Percentiles rank a stretch among this genome's conserved stretches.
Conservation (phyloP, 2,797 vertebrate genomes). For the Sebastes oblongus region DNA sequence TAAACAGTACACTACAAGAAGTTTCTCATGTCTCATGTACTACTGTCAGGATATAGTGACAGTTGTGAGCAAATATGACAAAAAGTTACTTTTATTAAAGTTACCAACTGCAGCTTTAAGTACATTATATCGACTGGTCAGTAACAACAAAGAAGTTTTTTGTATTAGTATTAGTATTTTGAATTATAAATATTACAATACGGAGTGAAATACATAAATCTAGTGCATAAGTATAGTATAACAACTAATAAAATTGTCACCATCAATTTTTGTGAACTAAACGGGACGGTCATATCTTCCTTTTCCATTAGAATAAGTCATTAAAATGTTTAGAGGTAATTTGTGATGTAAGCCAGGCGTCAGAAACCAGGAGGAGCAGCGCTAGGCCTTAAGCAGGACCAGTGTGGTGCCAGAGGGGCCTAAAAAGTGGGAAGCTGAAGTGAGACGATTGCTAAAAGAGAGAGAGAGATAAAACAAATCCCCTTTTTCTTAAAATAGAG, state of each 20-base stretch:
- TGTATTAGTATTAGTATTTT: background rate
- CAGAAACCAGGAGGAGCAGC: background rate
- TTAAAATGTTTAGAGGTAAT: background rate
- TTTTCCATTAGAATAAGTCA: background rate
- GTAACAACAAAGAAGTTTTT: background rate
- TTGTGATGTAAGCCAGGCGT: background rate
- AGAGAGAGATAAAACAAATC: constrained; percentile 52
- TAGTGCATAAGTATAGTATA: background rate
- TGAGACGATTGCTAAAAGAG: constrained; percentile 5
- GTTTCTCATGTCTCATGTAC: too few species aligned
- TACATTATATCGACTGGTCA: background rate
- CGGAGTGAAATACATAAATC: background rate
- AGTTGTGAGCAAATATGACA: too few species aligned
- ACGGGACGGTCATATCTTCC: background rate
- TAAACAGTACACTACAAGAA: too few species aligned
- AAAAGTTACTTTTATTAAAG: background rate
- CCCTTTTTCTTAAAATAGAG: constrained; percentile 68
- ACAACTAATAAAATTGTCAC: background rate
- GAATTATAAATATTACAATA: background rate
- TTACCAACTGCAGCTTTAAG: background rate
- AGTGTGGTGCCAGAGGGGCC: background rate
- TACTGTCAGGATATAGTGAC: too few species aligned
- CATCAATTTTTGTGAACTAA: background rate
- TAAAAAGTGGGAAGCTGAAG: background rate
- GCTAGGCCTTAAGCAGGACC: background rate